A percentile compares a stretch with the other conserved stretches of the same genome.
phyloP scores from a whole-genome alignment of 2,113 vertebrate species.

The human region GRCh38 chr12:3771001-3771500 shows the following conservation, averaged over 20 bases:
- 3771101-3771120: neutral
- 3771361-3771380: too few relatives aligned
- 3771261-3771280: neutral
- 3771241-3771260: neutral
- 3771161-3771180: neutral
- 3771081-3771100: neutral
- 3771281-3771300: neutral
- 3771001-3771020: neutral
- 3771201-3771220: neutral
- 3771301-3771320: too few relatives aligned
- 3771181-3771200: neutral
- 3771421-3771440: too few relatives aligned
- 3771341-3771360: too few relatives aligned
- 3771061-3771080: neutral
- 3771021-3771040: conserved; percentile 7
- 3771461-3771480: too few relatives aligned
- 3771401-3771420: too few relatives aligned
- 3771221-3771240: neutral
- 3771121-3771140: neutral
- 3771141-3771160: neutral
- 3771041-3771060: conserved; percentile 6
- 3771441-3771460: too few relatives aligned
- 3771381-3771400: too few relatives aligned
- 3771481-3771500: too few relatives aligned
- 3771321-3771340: too few relatives aligned